These are phyloP conservation scores for Montifringilla adamsi DNA, from an alignment of 2,113 vertebrate species.

Conservation along the genomic window DNA sequence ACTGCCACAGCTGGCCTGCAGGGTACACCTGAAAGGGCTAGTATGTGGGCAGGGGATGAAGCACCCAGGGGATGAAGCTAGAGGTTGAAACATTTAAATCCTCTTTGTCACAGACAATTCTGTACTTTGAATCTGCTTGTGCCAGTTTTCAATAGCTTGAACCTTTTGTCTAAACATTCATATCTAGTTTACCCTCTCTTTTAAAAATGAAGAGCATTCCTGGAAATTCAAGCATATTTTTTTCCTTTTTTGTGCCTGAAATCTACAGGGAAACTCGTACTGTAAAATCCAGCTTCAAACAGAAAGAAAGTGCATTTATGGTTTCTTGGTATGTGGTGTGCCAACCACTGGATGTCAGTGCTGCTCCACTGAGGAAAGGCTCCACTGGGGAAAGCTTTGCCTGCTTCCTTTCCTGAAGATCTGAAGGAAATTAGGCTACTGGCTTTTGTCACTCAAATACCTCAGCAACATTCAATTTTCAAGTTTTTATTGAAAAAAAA, in stretches of 20 bases:
- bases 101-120: not conserved
- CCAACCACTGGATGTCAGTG: constrained; percentile 54
- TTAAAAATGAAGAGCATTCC: not conserved
- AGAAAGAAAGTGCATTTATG: not conserved
- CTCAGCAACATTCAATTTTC: not conserved
- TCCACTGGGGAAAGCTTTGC: not conserved
- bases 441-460: not conserved
- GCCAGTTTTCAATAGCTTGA: not conserved
- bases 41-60: not conserved
- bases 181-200: not conserved
- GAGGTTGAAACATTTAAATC: not conserved
- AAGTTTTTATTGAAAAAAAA: not conserved
- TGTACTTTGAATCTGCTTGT: not conserved
- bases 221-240: not conserved
- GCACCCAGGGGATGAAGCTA: not conserved
- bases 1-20: not conserved
- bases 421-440: not conserved
- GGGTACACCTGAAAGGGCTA: not conserved
- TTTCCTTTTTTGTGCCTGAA: not conserved
- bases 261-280: not conserved
- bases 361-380: constrained; percentile 16
- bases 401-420: not conserved
- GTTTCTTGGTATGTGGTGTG: not conserved
- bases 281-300: not conserved
- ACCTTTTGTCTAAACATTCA: not conserved